phyloP scores from a whole-genome alignment of 2,888 invertebrate genomes.

The Eilema depressum region DNA sequence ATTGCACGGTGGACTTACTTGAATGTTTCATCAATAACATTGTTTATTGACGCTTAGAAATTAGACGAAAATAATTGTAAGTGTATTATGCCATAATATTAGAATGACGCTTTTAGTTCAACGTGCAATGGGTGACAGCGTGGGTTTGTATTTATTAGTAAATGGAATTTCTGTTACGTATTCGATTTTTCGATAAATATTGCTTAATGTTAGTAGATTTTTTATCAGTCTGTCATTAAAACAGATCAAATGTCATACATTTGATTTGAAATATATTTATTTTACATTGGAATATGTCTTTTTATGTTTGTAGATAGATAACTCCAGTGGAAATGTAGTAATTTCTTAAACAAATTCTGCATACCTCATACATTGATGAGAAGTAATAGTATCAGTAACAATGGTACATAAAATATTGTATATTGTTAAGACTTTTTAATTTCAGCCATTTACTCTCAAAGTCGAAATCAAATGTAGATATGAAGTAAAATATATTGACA shows the following conservation, averaged over 20 bases:
- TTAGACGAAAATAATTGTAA: conserved; percentile 35
- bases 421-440: conserved; percentile 81
- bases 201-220: conserved; percentile 86
- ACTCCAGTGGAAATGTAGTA: conserved; percentile 79
- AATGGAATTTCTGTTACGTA: conserved; percentile 82
- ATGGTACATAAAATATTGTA: conserved; percentile 75
- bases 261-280: conserved; percentile 87
- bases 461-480: conserved; percentile 83
- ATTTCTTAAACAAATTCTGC: conserved; percentile 63
- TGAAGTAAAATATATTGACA: conserved; percentile 86
- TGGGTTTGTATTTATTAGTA: conserved; percentile 74
- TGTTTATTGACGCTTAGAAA: conserved; percentile 34
- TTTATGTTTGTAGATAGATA: conserved; percentile 85
- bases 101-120: conserved; percentile 52
- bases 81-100: conserved; percentile 49
- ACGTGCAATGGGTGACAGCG: conserved; percentile 70
- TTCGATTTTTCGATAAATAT: conserved; percentile 84
- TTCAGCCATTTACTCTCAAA: conserved; percentile 79
- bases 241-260: conserved; percentile 87
- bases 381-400: conserved; percentile 63
- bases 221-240: conserved; percentile 84
- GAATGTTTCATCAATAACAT: conserved; percentile 41
- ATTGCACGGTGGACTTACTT: conserved; percentile 64
- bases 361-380: conserved; percentile 61
- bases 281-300: conserved; percentile 85